Evolutionary conservation across 2,888 invertebrate species (phyloP), one percentile per base, ranked within the genome.

Genomic region (Tenthredo distinguenda): DNA sequence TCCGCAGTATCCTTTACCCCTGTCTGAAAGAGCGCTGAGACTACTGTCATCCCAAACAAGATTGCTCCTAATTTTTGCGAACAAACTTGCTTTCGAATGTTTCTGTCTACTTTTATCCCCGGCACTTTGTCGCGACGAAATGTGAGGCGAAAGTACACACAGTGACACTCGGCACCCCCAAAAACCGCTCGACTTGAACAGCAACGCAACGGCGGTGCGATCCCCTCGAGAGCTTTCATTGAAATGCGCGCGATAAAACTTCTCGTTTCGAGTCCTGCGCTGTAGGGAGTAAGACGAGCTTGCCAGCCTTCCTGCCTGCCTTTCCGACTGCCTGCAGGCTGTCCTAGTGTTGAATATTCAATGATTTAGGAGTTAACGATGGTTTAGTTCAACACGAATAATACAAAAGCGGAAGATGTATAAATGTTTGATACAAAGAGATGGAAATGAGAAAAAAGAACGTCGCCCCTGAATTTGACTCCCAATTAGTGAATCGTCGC

Each of bases 221-320:
- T 74, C 77, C 77, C 68, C 58, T 79, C 85, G 86, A 87, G 85
- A 83, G 87, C 86, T 86, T 86, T 88, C 87, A 87, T 88, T 91
- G 81, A 81, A 81, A 81, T 62, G 81, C 81, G 81, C 81, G 62
- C 62, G 81, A 81, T 81, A 81, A 81, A 90, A 90, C 90, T 90
- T 90, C 86, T 84, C 84, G 87, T 87, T 89, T 88, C 88, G 88
- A 87, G 88, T 81, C 81, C 81, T 81, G 77, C 77, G 77, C 77
- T 34, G 77, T 55, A 31, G 55, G 47, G 77, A 50, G 50, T 77
- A 47, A 77, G 50, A 55, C 47, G 47, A 77, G 77, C 40, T 40
- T 47, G 77, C 81, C 40, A 12, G 50, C 26, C 62, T 15, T 81
- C 58, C 37, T 72, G 47, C 37, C 37, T 43, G 43, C 18, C 50